Percentiles rank a stretch among this genome's conserved stretches.
Conservation (phyloP, 2,113 vertebrate genomes). For the Dermatemys mawii region DNA sequence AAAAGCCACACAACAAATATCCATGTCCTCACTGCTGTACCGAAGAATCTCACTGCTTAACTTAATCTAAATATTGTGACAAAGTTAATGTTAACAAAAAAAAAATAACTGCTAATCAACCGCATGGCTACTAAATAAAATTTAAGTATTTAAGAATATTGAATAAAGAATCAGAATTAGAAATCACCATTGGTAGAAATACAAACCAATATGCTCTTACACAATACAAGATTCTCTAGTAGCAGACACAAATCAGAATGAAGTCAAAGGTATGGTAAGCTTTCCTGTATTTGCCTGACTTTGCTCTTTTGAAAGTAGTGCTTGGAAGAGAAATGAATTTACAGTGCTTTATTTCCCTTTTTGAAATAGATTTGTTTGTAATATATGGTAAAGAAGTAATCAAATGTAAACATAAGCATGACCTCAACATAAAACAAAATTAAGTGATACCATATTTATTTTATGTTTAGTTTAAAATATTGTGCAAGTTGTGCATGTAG, state of each 20-base stretch:
- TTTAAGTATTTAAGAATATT: not conserved
- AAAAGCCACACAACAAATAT: no score
- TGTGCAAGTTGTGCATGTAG: not conserved
- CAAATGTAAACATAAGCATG: not conserved
- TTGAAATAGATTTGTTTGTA: not conserved
- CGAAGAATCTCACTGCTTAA: not conserved
- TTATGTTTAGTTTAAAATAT: not conserved
- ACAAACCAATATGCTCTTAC: not conserved
- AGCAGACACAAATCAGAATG: not conserved
- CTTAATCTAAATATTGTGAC: not conserved
- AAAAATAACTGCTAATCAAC: not conserved
- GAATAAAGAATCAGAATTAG: no score
- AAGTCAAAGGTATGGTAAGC: not conserved
- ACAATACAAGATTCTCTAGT: not conserved
- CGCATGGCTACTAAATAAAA: not conserved
- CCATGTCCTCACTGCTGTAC: no score
- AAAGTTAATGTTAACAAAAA: not conserved
- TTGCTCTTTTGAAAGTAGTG: not conserved
- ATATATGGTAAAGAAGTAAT: not conserved
- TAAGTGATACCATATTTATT: fast-evolving
- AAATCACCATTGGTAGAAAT: not conserved
- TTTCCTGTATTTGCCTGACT: not conserved
- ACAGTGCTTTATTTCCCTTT: not conserved
- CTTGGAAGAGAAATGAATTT: not conserved
- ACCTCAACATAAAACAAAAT: not conserved